Evolutionary conservation across 2,888 invertebrate species (phyloP), one percentile per base, ranked within the genome.

Genomic region (Dysmachus trigonus): DNA sequence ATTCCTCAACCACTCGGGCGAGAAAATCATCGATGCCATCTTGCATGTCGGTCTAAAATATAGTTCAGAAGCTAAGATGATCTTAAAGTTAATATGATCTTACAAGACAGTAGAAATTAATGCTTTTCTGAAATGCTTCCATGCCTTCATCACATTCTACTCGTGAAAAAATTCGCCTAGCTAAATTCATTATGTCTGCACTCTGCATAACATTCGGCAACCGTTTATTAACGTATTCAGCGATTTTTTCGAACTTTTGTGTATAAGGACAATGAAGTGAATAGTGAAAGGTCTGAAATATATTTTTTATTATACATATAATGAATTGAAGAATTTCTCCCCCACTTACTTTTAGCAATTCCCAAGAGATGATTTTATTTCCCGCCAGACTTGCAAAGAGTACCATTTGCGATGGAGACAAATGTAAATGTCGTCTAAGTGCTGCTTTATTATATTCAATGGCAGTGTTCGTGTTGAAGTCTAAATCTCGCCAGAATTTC

Each of bases 381-480:
- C 88, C 88, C 22, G 51, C 62, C 31, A 88, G 53, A 13, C 88
- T 88, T 13, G 86, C 86, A 7, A 88, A 83, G 5, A 88, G 41
- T 15, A 76, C 31, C 85, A 88, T 71, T 62, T 88, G 86, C 10
- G 71, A 18, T 18, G 27, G 22, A 8, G 85, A 74, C 8, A 88
- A 41, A 4, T 22, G 6, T 6, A 88, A 31, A 0, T 38, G 33
- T n/a, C 35, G 10, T 10, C 87, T 73, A 10, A 88, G 53, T 8
- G 87, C 87, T 33, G 1, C 18, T 71, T 86, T 74, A 73, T 85
- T 87, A 76, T 77, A 87, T 38, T 88, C 87, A 7, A 27, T 27
- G 15, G 88, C 87, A 2, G 22, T 30, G 13, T 87, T 22, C 10
- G 13, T 73, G 6, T 51, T 18, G 5, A 85, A 72, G 82, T 88